A percentile compares a stretch with the other conserved stretches of the same genome.
Evolutionary conservation across 2,888 invertebrate species (phyloP).

Genomic region (Drosophila helvetica): DNA sequence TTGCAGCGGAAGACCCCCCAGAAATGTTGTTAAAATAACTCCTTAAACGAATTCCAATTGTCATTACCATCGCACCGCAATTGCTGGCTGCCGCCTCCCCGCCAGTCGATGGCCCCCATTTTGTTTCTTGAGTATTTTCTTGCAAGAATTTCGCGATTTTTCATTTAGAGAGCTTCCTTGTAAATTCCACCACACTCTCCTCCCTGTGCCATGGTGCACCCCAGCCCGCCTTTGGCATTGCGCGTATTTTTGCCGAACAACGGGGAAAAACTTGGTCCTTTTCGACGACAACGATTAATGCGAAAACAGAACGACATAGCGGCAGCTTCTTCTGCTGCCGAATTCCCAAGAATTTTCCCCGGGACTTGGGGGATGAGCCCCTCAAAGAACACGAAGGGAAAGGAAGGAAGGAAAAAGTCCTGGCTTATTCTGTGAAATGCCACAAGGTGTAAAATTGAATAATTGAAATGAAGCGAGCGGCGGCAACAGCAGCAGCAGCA

Average conservation of each 20-base stretch:
- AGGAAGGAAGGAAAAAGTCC: neutral
- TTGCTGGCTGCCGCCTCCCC: constrained; percentile 4
- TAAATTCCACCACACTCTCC: constrained; percentile 66
- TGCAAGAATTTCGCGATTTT: constrained; percentile 65
- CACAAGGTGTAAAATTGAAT: constrained; percentile 82
- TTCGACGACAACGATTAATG: constrained; percentile 69
- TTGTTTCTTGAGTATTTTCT: constrained; percentile 8
- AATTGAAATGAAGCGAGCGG: constrained; percentile 76
- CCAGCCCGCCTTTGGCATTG: constrained; percentile 22
- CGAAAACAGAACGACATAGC: constrained; percentile 40
- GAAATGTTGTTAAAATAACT: constrained; percentile 9
- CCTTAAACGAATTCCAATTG: constrained; percentile 42
- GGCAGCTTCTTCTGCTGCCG: constrained; percentile 48
- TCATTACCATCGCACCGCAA: constrained; percentile 34
- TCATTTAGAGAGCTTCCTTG: constrained; percentile 66
- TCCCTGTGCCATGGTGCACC: neutral
- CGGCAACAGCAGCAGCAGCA: constrained; percentile 13
- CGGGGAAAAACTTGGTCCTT: constrained; percentile 73
- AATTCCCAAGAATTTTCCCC: constrained; percentile 61
- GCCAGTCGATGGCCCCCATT: constrained; percentile 20
- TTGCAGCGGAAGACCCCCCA: constrained; percentile 24
- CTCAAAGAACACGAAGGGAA: neutral
- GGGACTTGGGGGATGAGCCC: neutral
- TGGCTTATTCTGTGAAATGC: constrained; percentile 63
- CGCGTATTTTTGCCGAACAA: no score